phyloP scores from a whole-genome alignment of 2,888 invertebrate genomes.

The Cistogaster globosa region DNA sequence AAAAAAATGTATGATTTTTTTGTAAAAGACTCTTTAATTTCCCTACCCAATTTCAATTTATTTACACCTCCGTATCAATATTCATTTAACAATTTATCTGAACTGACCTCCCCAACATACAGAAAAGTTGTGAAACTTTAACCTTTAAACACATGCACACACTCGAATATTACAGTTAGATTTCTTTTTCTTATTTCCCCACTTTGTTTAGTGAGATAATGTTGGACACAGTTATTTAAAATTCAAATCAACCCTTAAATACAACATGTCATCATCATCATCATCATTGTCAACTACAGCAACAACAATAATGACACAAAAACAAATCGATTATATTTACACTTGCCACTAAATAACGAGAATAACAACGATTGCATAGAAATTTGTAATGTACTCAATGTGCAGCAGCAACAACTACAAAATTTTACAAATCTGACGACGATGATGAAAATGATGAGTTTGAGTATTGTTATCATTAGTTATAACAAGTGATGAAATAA shows the following conservation, averaged over 20 bases:
- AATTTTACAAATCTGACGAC: constrained; percentile 4
- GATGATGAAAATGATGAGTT: constrained; percentile 48
- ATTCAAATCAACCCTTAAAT: constrained; percentile 62
- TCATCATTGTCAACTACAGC: not conserved
- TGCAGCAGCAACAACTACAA: constrained; percentile 18
- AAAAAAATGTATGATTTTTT: no score
- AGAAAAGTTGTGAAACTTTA: no score
- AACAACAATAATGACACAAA: constrained; percentile 18
- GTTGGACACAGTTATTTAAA: constrained; percentile 34
- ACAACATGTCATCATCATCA: constrained; percentile 57
- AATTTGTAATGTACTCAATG: constrained; percentile 47
- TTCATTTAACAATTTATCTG: no score
- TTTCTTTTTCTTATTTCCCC: not conserved
- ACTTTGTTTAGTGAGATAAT: not conserved
- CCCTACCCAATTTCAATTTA: no score
- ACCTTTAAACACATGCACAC: no score
- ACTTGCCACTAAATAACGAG: constrained; percentile 36
- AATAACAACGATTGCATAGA: not conserved
- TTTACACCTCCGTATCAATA: no score
- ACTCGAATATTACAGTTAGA: no score
- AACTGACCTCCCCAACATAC: no score
- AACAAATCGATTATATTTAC: constrained; percentile 61
- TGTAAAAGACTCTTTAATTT: no score
- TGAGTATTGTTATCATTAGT: constrained; percentile 67
- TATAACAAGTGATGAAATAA: constrained; percentile 79